Base-by-base conservation (phyloP, 2,797 vertebrate species). In the Mus spretus region DNA sequence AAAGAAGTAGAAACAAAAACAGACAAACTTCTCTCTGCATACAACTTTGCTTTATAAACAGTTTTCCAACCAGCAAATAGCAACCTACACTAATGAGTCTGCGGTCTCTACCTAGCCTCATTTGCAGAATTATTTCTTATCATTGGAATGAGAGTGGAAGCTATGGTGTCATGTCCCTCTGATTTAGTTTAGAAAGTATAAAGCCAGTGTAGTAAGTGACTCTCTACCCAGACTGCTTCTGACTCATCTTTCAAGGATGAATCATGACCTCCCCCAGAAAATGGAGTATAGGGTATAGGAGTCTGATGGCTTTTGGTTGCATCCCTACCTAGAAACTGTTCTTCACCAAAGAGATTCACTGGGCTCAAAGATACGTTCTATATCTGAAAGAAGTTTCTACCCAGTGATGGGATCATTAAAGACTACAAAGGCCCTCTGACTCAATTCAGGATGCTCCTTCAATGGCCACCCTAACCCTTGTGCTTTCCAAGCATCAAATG, bases 1-100 rank as follows among this genome's bases (percentile, higher is more conserved):
- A 67, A 92, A 95, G n/a, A 17, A 90, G 11, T 6, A 94, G 55
- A 59, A 93, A 44, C 22, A 19, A 59, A 96, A 96, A 80, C 4
- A 10, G 9, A 50, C 24, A 59, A 93, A 91, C 72, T 20, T 83
- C 3, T 81, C 61, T 65, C 50, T 90, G 17, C 37, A 74, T 67
- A 53, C 1, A 53, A 12, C 10, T 89, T 74, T 75, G 47, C 34
- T 47, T 82, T 20, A 40, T 12, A 63, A 24, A 89, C 20, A 9
- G 89, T n/a, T 88, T 78, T 78, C 72, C 47, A 63, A 91, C 63
- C 47, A 78, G 50, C 17, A 93, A 89, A 74, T 5, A 57, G 83
- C 89, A 92, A 91, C 50, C 70, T 14, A 12, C 85, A 61, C 20
- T 40, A 14, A 8, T 67, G 55, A 70, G 31, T 22, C 4, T 40